Base-by-base conservation (phyloP, 1,140 invertebrate genomes). In the Venturia canescens region DNA sequence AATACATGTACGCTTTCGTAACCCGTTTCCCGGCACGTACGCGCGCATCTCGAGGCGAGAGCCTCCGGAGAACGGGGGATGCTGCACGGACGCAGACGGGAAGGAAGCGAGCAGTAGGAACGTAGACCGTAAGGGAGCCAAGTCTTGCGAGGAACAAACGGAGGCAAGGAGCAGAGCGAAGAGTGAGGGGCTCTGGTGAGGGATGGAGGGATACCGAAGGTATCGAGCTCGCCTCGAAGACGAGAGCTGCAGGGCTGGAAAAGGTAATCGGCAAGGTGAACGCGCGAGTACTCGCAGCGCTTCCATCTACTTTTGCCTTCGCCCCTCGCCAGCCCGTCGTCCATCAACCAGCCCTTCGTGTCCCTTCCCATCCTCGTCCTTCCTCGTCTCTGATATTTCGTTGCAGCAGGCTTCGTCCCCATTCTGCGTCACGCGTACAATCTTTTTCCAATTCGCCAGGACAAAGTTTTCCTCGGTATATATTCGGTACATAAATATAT, bases 11-110 rank as follows among this genome's bases (percentile, higher is more conserved):
- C 60, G 13, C 1, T 63, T 21, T 21, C 23, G n/a, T 69, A 29
- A 31, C 66, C 13, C 29, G 66, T 69, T 69, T 69, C 66, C 66
- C 31, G 66, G 66, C 66, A 69, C 66, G 66, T 69, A 69, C 66
- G 29, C 26, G 31, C 66, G 29, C 26, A 21, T 69, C 60, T 27
- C 23, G 63, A 1, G 57, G n/a, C 18, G 26, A n/a, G n/a, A n/a
- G n/a, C n/a, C n/a, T 3, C 57, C 57, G 21, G 26, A 63, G 27
- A 69, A 31, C 23, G 60, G 21, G 60, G 31, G 63, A 66, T 66
- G 26, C 60, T 27, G 60, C 26, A 63, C 11, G 60, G n/a, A n/a
- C n/a, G 23, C 5, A 63, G 26, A 63, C 60, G 60, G 60, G 60
- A 63, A 63, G 60, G 60, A 63, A 63, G 60, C 60, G 60, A 63